Base-by-base conservation (phyloP, 2,888 invertebrate species). In the Napeogenes sylphis region DNA sequence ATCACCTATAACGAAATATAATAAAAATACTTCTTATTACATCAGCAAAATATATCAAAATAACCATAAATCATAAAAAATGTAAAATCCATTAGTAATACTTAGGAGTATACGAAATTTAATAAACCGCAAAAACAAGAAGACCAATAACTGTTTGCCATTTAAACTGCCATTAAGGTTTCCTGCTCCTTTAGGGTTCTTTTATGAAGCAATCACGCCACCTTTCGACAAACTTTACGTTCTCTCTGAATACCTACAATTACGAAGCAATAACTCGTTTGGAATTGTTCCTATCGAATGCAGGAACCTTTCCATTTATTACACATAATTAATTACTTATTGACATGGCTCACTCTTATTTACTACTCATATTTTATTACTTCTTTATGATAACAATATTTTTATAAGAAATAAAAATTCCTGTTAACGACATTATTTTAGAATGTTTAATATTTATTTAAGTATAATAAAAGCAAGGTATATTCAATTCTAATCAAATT, bases 191-290 rank as follows among this genome's bases (percentile, higher is more conserved):
- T 75, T 66, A 71, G 72, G 77, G 74, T 72, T 72, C 76, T 79
- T 84, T 84, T 84, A 83, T 80, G 76, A 79, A 81, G 79, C 80
- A 84, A 84, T 85, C 82, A 76, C 76, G 73, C 75, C 70, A 69
- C 70, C 76, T 75, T 78, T 76, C 75, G 73, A 75, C 79, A 78
- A 82, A 84, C 76, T 84, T 83, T 80, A 81, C 75, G 78, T 74
- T 75, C 75, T 75, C 74, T 78, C 79, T 79, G 79, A 83, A 83
- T 82, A 79, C 79, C 69, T 76, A 79, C 81, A 83, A 84, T 83
- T 82, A 84, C 81, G 79, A 74, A 72, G 75, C 76, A 77, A 81
- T 84, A 83, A 82, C 79, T 81, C 75, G 71, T 73, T 72, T 68
- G 72, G 72, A 78, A 81, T 83, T 83, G 83, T 81, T 83, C 30